phyloP scores from a whole-genome alignment of 2,888 invertebrate genomes.

The Diachrysia chrysitis region DNA sequence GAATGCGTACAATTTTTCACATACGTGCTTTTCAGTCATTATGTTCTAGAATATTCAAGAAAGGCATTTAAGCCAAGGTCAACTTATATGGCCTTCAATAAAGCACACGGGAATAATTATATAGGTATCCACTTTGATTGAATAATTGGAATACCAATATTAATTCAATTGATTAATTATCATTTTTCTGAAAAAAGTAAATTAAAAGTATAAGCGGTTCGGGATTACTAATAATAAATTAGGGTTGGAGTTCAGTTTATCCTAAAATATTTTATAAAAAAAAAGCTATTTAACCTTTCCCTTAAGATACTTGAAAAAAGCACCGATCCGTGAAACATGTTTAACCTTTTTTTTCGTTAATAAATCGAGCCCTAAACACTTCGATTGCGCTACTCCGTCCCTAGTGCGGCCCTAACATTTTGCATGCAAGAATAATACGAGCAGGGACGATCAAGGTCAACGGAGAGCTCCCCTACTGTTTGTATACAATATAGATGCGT shows the following conservation, averaged over 20 bases:
- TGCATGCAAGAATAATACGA: constrained; percentile 58
- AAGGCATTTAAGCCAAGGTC: background rate
- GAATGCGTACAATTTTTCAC: background rate
- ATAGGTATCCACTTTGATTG: background rate
- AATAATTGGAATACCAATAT: background rate
- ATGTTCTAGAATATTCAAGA: background rate
- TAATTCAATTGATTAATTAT: no score
- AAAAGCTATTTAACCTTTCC: background rate
- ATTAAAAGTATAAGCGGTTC: no score
- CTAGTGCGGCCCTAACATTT: constrained; percentile 37
- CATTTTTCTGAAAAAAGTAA: background rate
- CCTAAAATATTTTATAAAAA: background rate
- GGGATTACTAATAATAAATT: no score
- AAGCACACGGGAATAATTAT: background rate
- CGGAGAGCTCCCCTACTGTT: constrained; percentile 35
- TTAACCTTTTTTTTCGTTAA: background rate
- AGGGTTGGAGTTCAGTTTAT: background rate
- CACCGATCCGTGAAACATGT: background rate
- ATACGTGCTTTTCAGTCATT: background rate
- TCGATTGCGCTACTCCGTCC: constrained; percentile 52
- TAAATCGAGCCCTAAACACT: constrained; percentile 74
- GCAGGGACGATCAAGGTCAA: constrained; percentile 72
- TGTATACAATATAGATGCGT: constrained; percentile 14
- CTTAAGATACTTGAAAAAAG: no score
- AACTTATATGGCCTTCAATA: background rate